Evolutionary conservation across 2,888 invertebrate species (phyloP), one percentile per base, ranked within the genome.

Genomic region (Caenorhabditis sp.): DNA sequence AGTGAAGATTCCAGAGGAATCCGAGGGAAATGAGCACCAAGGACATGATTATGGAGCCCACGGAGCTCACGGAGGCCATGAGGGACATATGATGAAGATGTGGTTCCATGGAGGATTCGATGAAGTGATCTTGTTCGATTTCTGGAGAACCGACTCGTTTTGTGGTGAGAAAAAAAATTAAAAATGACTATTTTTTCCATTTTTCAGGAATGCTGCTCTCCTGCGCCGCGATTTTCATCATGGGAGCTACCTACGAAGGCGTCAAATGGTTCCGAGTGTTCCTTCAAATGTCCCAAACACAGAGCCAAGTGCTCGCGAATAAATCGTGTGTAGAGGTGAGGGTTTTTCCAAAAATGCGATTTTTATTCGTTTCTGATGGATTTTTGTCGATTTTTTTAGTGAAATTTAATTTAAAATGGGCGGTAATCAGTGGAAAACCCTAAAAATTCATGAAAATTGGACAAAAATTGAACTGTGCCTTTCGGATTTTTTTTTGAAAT

Each of bases 161-260:
- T 60, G 65, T 26, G 82, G 85, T 86, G 22, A 50, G 64, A 26
- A 5, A 5, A 53, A 37, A 51, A 32, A 26, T 58, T 74, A 15
- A 37, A 22, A 53, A 8, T 5, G 50, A 50, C 40, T 26, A 40
- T 40, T 32, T 32, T 32, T 32, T 32, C 32, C 4, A 32, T 32
- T 32, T 32, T 32, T 32, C 72, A 91, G 92, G 90, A 1, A 94
- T 98, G 88, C 93, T 97, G 77, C 95, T 95, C 53, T 97, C 98
- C 4, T 96, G 97, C 94, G 93, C 97, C 84, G 95, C 95, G 56
- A 96, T 98, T 90, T 96, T 97, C 92, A 93, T 97, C 83, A 94
- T 98, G 94, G 97, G 97, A 6, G 94, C 97, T 67, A 93, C 97
- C 28, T 98, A 98, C 92, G 98, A 99, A 94, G 97, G 97, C 0